phyloP scores from a whole-genome alignment of 2,797 vertebrate species.

The Typhlichthys subterraneus region DNA sequence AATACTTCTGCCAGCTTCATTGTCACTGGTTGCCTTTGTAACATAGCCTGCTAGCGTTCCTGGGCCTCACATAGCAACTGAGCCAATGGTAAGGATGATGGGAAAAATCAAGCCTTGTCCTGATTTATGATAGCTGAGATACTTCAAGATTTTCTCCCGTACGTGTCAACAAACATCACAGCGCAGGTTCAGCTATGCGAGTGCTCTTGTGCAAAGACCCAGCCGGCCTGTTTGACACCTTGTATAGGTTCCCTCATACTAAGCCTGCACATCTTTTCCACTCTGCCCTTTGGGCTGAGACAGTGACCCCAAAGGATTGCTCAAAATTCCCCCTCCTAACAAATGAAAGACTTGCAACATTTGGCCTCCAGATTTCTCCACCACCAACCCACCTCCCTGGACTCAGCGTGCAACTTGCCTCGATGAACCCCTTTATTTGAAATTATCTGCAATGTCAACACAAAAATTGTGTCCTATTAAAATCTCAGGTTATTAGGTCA shows the following conservation, averaged over 20 bases:
- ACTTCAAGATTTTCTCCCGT: slow-evolving; percentile 73
- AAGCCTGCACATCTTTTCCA: slow-evolving; percentile 41
- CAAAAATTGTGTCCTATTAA: slow-evolving; percentile 3
- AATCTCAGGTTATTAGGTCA: slow-evolving; percentile 1
- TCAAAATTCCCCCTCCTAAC: slow-evolving; percentile 43
- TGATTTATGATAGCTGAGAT: slow-evolving; percentile 75
- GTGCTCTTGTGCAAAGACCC: slow-evolving; percentile 66
- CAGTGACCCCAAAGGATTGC: slow-evolving; percentile 61
- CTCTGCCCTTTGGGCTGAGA: slow-evolving; percentile 45
- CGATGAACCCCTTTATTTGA: slow-evolving; percentile 36
- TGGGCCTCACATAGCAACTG: slow-evolving; percentile 19
- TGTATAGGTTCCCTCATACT: slow-evolving; percentile 62
- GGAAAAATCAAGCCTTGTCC: slow-evolving; percentile 70
- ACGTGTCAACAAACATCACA: slow-evolving; percentile 82
- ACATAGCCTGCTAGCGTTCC: slow-evolving; percentile 21
- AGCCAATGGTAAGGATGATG: slow-evolving; percentile 53
- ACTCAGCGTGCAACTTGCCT: slow-evolving; percentile 25
- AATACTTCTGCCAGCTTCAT: slow-evolving; percentile 17
- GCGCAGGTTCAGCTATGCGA: slow-evolving; percentile 62
- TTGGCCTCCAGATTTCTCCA: slow-evolving; percentile 75
- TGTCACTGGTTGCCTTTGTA: slow-evolving; percentile 22
- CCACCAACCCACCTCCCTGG: background rate
- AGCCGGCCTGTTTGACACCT: slow-evolving; percentile 67
- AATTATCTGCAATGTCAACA: slow-evolving; percentile 21
- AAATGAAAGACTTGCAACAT: slow-evolving; percentile 68